A percentile compares a stretch with the other conserved stretches of the same genome.
These are phyloP conservation scores for Eumacrocentrus americanus DNA, from an alignment of 2,888 invertebrate genomes.

Conservation along the genomic window DNA sequence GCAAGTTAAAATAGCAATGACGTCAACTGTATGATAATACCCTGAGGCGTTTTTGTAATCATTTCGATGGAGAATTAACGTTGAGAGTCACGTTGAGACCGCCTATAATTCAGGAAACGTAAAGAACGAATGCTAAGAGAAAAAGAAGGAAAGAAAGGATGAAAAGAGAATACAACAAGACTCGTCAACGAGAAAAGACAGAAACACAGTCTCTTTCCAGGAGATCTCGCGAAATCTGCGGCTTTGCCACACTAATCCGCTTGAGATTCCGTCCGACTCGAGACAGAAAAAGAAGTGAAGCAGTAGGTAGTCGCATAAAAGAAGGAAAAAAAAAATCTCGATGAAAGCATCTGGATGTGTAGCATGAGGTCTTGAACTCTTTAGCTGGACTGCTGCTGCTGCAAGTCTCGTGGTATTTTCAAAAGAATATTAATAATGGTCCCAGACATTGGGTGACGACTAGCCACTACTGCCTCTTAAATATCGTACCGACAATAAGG, in stretches of 20 bases:
- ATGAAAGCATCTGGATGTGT: neutral
- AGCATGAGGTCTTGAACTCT: neutral
- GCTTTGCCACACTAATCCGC: neutral
- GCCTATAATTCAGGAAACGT: neutral
- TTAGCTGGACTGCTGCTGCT: neutral
- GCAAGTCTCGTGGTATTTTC: neutral
- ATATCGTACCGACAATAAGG: constrained; percentile 15
- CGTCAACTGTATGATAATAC: neutral
- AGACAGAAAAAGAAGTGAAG: constrained; percentile 17
- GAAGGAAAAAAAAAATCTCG: constrained; percentile 17
- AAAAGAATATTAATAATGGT: constrained; percentile 21
- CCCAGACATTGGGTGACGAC: neutral
- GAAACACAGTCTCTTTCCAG: neutral
- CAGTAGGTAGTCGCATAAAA: constrained; percentile 14
- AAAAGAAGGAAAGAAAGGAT: neutral
- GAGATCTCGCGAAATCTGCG: constrained; percentile 7
- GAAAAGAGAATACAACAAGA: neutral
- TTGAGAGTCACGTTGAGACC: neutral
- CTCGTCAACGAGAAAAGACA: neutral
- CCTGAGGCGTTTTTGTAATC: neutral
- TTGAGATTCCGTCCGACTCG: constrained; percentile 3
- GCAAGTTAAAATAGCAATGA: neutral
- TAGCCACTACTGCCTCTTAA: neutral
- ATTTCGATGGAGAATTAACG: neutral
- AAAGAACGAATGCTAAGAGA: neutral